Base-by-base conservation (phyloP, 37 sponge, comb jelly and placozoan genomes). In the Halisarca cf. caerulea region DNA sequence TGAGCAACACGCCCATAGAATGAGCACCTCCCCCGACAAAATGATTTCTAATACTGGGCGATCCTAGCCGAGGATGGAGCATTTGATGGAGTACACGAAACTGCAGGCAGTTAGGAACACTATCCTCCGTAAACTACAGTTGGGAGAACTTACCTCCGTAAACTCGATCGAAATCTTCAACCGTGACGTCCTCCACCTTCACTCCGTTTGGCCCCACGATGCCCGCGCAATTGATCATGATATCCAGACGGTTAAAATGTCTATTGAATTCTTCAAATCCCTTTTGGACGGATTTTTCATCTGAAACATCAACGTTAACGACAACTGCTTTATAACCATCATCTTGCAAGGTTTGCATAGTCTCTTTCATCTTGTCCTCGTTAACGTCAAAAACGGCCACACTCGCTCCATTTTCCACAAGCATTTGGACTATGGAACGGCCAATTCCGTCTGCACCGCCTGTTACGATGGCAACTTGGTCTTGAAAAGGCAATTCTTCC, bases 221-320 rank as follows among this genome's bases (percentile, higher is more conserved):
- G 0, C 94, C 94, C 28, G 94, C 91, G 59, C 89, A 88, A 84
- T 94, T 94, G n/a, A 94, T 84, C 80, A 90, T 82, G 77, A 90
- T 82, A 57, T 94, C 94, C 77, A 94, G 77, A 2, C 87, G 86
- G 32, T 43, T 81, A 42, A 44, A 83, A 61, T 32, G 24, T 14
- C 32, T 57, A 0, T 25, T 25, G 17, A 88, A 74, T 2, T 24
- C 47, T 18, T 78, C 55, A 39, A 90, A 80, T 0, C 66, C 94
- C 44, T 72, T 78, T 41, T 41, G 18, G 38, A 90, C 94, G 24
- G 89, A 83, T 11, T 23, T 81, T 66, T 90, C 89, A 6, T 85
- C 78, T 1, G 91, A 58, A 33, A 94, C 91, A 41, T 94, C 86
- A 14, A 88, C 94, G 34, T 69, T 36, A 32, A 40, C 66, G 53